Base-by-base conservation (phyloP, 2,113 vertebrate species). In the Labeo catla region DNA sequence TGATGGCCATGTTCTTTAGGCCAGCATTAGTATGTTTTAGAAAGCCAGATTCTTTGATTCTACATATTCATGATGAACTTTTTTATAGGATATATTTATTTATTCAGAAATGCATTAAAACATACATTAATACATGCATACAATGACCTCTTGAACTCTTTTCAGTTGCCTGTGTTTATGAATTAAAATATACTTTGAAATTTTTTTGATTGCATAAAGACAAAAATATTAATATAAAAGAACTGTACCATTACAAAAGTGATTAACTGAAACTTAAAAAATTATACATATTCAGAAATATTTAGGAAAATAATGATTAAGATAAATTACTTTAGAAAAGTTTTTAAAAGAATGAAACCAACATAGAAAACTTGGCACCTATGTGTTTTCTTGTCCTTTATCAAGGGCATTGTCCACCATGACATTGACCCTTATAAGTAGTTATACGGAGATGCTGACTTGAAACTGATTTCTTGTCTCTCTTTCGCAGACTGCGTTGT, bases 1-100 rank as follows among this genome's bases (percentile, higher is more conserved):
- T 47, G 65, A 86, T 73, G 65, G 45, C 57, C 9, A 84, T 90
- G 90, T 90, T 86, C 86, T 92, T 92, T 93, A 88, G 84, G 54
- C 4, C 81, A 89, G 84, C 76, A 54, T 77, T 77, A 77, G n/a
- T 36, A 3, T 4, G 1, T 21, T 72, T 72, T 45, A 72, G 3
- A 72, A 8, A 72, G 16, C 16, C 68, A 45, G 10, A 72, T 45
- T 72, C 8, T 70, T 72, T 43, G 8, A 45, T 72, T 36, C 68
- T 72, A 4, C 36, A 19, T 72, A 72, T 21, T 72, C 4, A 39
- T 16, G 15, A 43, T 70, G 34, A 15, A 19, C 57, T 43, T 21
- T 39, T 43, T 70, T 39, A 36, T 16, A 36, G 28, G 34, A 19
- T 36, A 6, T 68, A 68, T 39, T 1, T 1, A 68, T 8, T 8